Percentiles rank a stretch among this genome's conserved stretches.
phyloP scores from a whole-genome alignment of 2,797 vertebrate genomes.

The Notoglanidium macrostoma region DNA sequence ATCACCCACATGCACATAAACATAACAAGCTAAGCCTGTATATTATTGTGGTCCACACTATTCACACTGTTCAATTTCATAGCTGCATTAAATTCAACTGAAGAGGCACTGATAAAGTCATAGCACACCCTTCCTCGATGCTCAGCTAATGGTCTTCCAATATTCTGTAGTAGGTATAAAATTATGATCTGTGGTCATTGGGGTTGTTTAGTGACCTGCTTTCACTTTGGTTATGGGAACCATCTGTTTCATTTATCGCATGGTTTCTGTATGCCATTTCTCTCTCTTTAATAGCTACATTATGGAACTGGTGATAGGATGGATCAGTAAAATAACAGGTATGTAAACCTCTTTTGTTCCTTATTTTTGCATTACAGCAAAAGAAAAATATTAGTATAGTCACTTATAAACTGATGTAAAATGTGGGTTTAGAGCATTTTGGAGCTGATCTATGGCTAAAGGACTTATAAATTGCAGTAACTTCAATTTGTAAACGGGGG shows the following conservation, averaged over 20 bases:
- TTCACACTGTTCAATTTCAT: constrained; percentile 20
- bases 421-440: background rate
- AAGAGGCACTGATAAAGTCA: constrained; percentile 16
- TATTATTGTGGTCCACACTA: background rate
- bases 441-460: background rate
- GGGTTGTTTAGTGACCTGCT: background rate
- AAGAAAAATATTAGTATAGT: background rate
- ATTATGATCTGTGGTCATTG: background rate
- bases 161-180: background rate
- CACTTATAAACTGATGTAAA: background rate
- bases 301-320: background rate
- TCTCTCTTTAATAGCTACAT: background rate
- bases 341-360: background rate
- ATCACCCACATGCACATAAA: constrained; percentile 30
- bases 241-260: background rate
- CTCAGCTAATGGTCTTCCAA: constrained; percentile 1
- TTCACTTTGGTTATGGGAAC: background rate
- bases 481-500: too few relatives aligned
- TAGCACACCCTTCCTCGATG: background rate
- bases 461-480: background rate
- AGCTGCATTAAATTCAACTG: constrained; percentile 13
- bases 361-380: background rate
- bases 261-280: background rate
- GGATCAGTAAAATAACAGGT: background rate
- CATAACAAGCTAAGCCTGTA: constrained; percentile 9